Evolutionary conservation across 2,888 invertebrate genomes (phyloP), one percentile per base, ranked within the genome.

Genomic region (Brachypalpus laphriformis): DNA sequence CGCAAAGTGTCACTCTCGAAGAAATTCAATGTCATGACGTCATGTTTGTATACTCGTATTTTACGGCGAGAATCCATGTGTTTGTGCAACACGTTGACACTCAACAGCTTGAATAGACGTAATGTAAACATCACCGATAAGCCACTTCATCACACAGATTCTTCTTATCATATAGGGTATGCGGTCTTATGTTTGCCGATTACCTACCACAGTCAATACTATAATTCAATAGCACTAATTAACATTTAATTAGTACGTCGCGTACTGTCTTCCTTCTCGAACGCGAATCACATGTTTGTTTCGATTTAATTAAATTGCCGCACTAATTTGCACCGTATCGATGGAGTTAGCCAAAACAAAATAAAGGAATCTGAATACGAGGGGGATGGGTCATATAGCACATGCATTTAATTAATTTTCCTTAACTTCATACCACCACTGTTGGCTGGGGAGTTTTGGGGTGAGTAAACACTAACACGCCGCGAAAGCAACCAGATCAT

Each of bases 61-160:
- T 59, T 59, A 37, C 49, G 14, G 28, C 25, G 31, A 18, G n/a
- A 63, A n/a, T 57, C 34, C 57, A 8, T 45, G 45, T 45, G 42
- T 45, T 57, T 49, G 59, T 59, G 16, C 16, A 57, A 22, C 47
- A 49, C 11, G 65, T 65, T 65, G 31, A 18, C 47, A 28, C 28
- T 31, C 31, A 31, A 31, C 63, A 22, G 31, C 20, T 28, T 3
- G 68, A 45, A 14, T 57, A 34, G 28, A 47, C 18, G 16, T 18
- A 31, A 47, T 57, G 49, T 49, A 59, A 59, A 71, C 71, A 59
- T 18, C 25, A 49, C 25, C 47, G 57, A 71, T 71, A 71, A 59
- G 49, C 34, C 16, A 9, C 7, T 22, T n/a, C n/a, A n/a, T 25
- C 22, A 1, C 71, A 37, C 14, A 57, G 47, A 47, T 16, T 47